A percentile compares a stretch with the other conserved stretches of the same genome.
Conservation (phyloP, 2,797 vertebrate species). For the Protosalanx chinensis region DNA sequence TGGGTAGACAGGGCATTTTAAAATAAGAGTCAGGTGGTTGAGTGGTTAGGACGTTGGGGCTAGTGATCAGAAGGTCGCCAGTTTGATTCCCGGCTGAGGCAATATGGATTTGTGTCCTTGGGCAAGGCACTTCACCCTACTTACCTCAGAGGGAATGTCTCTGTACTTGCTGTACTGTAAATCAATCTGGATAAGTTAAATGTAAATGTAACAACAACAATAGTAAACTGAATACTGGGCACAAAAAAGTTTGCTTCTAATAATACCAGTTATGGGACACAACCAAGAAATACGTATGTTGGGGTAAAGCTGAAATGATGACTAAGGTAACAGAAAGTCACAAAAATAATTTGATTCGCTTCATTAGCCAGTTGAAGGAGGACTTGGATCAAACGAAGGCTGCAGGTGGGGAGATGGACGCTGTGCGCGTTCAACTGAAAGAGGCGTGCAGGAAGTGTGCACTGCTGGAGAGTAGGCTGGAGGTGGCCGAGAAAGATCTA, state of each 20-base stretch:
- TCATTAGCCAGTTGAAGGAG: slow-evolving; percentile 68
- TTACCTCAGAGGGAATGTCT: too few relatives aligned
- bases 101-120: too few relatives aligned
- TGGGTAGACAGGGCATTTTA: neutral
- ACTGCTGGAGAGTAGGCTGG: slow-evolving; percentile 69
- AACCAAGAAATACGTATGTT: neutral
- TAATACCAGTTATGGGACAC: too few relatives aligned
- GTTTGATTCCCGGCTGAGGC: too few relatives aligned
- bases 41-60: too few relatives aligned
- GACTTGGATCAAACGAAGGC: slow-evolving; percentile 63
- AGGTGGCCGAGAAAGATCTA: slow-evolving; percentile 59
- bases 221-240: too few relatives aligned
- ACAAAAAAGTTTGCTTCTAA: neutral
- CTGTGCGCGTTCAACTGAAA: slow-evolving; percentile 65
- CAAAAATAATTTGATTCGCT: neutral
- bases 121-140: too few relatives aligned
- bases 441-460: slow-evolving; percentile 65
- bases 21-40: too few relatives aligned
- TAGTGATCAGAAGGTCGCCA: too few relatives aligned
- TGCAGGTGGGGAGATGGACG: slow-evolving; percentile 65
- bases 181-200: too few relatives aligned
- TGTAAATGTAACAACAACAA: too few relatives aligned
- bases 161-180: too few relatives aligned
- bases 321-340: neutral
- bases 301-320: neutral